phyloP scores from a whole-genome alignment of 2,888 invertebrate species.

The Eudemis profundana region DNA sequence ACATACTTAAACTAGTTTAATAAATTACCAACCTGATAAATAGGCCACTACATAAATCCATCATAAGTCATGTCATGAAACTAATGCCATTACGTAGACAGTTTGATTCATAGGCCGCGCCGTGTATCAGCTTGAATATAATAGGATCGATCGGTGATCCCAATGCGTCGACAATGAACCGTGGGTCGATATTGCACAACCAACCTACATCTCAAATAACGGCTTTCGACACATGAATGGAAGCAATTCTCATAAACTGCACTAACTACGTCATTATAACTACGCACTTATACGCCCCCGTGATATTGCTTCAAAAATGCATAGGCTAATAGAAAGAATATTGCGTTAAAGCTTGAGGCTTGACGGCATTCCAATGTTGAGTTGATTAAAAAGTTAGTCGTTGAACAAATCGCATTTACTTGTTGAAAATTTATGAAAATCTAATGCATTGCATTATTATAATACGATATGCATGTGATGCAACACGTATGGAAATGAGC shows the following conservation, averaged over 20 bases:
- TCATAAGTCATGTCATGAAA: conserved; percentile 44
- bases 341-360: conserved; percentile 8
- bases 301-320: conserved; percentile 34
- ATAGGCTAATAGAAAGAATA: conserved; percentile 19
- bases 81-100: conserved; percentile 50
- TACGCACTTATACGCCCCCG: conserved; percentile 50
- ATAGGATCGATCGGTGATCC: conserved; percentile 68
- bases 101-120: conserved; percentile 62
- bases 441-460: conserved; percentile 28
- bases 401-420: conserved; percentile 35
- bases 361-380: conserved; percentile 26
- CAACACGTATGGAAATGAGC: conserved; percentile 62
- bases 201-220: conserved; percentile 59
- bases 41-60: conserved; percentile 34
- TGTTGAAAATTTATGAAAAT: conserved; percentile 41
- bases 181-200: conserved; percentile 74
- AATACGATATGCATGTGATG: conserved; percentile 45
- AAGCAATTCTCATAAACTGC: conserved; percentile 52
- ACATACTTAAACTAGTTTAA: conserved; percentile 16
- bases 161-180: conserved; percentile 73
- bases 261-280: conserved; percentile 49
- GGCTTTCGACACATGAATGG: conserved; percentile 64
- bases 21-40: conserved; percentile 28
- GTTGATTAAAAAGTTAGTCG: conserved; percentile 24
- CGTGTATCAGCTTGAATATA: conserved; percentile 60